Conservation (phyloP, 2,797 vertebrate species). For the Helostoma temminkii region DNA sequence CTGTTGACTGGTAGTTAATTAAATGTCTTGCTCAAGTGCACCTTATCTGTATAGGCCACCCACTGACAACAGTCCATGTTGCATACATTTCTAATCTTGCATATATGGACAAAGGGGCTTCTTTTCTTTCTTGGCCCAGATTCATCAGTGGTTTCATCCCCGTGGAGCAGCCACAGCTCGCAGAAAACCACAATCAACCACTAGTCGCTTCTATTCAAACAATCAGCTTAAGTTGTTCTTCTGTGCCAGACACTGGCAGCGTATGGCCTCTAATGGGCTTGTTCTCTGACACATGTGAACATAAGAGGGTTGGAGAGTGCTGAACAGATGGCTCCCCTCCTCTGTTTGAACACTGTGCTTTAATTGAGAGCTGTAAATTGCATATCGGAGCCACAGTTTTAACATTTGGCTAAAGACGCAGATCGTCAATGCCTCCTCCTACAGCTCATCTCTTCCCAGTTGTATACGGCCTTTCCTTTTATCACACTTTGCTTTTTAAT, state of each 20-base stretch:
- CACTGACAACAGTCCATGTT: slow-evolving; percentile 1
- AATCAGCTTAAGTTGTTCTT: slow-evolving; percentile 1
- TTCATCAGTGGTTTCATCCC: neutral
- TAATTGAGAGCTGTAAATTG: slow-evolving; percentile 49
- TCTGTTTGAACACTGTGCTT: slow-evolving; percentile 45
- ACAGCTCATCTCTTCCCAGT: neutral
- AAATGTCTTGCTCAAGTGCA: neutral
- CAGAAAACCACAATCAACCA: slow-evolving; percentile 6
- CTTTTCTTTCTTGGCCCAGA: neutral
- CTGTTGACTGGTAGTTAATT: slow-evolving; percentile 2
- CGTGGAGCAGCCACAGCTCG: neutral
- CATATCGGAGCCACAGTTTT: slow-evolving; percentile 41
- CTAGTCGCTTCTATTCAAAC: slow-evolving; percentile 34
- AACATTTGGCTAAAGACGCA: slow-evolving; percentile 40
- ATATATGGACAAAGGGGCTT: neutral
- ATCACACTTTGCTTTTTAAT: neutral
- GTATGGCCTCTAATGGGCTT: slow-evolving; percentile 41
- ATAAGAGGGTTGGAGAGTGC: slow-evolving; percentile 41
- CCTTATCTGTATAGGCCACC: neutral
- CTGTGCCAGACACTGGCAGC: slow-evolving; percentile 23
- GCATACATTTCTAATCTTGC: slow-evolving; percentile 1
- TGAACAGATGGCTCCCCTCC: slow-evolving; percentile 62
- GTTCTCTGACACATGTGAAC: slow-evolving; percentile 56
- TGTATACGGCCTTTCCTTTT: neutral
- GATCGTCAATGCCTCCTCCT: slow-evolving; percentile 20